Evolutionary conservation across 2,888 invertebrate species (phyloP).

Genomic region (Alloplasta piceator): DNA sequence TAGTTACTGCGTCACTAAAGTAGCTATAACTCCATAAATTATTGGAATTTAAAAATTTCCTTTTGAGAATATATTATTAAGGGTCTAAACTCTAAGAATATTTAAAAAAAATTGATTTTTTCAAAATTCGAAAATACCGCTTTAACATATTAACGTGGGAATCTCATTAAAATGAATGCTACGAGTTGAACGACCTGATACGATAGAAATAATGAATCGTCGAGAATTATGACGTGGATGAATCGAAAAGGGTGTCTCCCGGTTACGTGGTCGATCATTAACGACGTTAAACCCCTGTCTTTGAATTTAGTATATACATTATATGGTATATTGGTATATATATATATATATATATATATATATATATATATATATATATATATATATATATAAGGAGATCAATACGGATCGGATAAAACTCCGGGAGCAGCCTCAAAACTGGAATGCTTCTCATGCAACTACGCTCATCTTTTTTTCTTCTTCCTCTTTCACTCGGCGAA

Average conservation of each 20-base stretch:
- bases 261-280: slow-evolving; percentile 21
- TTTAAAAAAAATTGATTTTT: too few species aligned
- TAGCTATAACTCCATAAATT: too few species aligned
- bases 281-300: slow-evolving; percentile 5
- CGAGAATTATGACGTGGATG: not conserved
- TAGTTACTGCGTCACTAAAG: too few species aligned
- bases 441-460: not conserved
- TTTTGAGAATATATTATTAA: too few species aligned
- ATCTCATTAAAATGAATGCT: too few species aligned
- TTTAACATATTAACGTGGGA: too few species aligned
- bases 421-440: not conserved
- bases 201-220: slow-evolving; percentile 37
- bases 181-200: not conserved
- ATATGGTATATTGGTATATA: not conserved
- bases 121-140: too few species aligned
- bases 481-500: slow-evolving; percentile 23
- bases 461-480: not conserved
- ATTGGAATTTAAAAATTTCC: too few species aligned
- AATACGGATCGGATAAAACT: slow-evolving; percentile 1
- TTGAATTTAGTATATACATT: slow-evolving; percentile 32
- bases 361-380: too few species aligned
- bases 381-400: not conserved
- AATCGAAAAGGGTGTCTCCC: not conserved
- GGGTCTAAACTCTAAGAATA: too few species aligned
- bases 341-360: too few species aligned